Evolutionary conservation across 35 echinoderm and acorn worm genomes (phyloP), one percentile per base, ranked within the genome.

Genomic region (Strongylocentrotus purpuratus): DNA sequence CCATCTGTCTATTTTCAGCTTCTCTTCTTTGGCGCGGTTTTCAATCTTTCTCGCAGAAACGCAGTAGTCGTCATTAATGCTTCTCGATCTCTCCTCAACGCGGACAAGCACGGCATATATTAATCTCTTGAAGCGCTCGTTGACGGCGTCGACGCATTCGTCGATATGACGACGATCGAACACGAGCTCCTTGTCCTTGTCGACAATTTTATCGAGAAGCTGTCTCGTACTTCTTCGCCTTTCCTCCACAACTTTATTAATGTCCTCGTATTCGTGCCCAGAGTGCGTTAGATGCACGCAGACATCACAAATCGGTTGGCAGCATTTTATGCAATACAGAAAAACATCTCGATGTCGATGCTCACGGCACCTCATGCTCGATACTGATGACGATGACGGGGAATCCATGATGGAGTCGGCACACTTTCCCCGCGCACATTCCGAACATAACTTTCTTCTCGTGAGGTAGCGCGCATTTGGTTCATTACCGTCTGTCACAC

Each of bases 311-410:
- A 93, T 93, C 25, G 91, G 91, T 28, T 58, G 91, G 33, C 91
- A 9, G 48, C 91, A 93, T 48, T 93, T 93, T 15, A 93, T 3
- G 48, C 91, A 93, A 32, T 28, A 93, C 11, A 93, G 48, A 32
- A 93, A 46, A 58, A 93, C 28, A 48, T 93, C 91, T 1, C 91
- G 91, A 93, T 93, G 91, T 47, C 91, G 91, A 58, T 93, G 91
- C 91, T 93, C 91, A 46, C 45, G 8, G 91, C 91, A 93, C 11
- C 46, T 47, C 65, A 78, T 22, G 65, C 20, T 78, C 48, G 32
- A 93, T 12, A 17, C 5, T 12, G 91, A 58, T 17, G 91, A 46
- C 46, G 91, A 48, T n/a, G 91, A 52, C 91, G 46, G 17, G 9
- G n/a, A 31, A 47, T 58, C 91, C 91, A 93, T 2, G n/a, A 93